Percentiles rank a stretch among this genome's conserved stretches.
Evolutionary conservation across 2,113 vertebrate species (phyloP).

Genomic region (Clinocottus analis): DNA sequence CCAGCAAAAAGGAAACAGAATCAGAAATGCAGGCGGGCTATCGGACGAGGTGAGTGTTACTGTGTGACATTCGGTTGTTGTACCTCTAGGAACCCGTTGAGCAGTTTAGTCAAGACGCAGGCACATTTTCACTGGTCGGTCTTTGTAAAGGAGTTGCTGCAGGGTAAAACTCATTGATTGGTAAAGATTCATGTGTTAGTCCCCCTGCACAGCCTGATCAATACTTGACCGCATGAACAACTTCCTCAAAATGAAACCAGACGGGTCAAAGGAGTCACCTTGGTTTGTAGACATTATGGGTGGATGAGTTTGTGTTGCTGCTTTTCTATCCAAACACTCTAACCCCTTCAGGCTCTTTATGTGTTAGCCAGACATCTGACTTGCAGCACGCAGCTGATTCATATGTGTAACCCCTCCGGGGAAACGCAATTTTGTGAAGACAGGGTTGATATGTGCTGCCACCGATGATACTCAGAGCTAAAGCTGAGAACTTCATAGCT

Average conservation of each 20-base stretch:
- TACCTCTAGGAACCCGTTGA: neutral
- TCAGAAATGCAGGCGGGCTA: constrained; percentile 30
- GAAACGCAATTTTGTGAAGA: too few relatives aligned
- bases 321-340: constrained; percentile 8
- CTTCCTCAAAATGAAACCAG: neutral
- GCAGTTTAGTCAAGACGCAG: neutral
- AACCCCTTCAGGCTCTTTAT: neutral
- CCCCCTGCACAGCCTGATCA: constrained; percentile 7
- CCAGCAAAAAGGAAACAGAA: neutral
- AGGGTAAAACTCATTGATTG: neutral
- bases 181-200: too few relatives aligned
- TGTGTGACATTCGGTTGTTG: neutral
- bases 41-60: constrained; percentile 51
- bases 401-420: too few relatives aligned
- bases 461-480: neutral
- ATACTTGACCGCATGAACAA: constrained; percentile 2
- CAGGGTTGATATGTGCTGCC: too few relatives aligned
- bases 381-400: neutral
- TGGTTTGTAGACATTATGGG: constrained; percentile 9
- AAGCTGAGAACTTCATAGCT: neutral
- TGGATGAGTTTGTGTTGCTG: constrained; percentile 5
- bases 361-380: neutral
- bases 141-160: neutral
- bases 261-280: neutral
- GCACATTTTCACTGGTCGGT: neutral